Evolutionary conservation across 2,113 vertebrate species (phyloP).

Genomic region (Hyla sarda): DNA sequence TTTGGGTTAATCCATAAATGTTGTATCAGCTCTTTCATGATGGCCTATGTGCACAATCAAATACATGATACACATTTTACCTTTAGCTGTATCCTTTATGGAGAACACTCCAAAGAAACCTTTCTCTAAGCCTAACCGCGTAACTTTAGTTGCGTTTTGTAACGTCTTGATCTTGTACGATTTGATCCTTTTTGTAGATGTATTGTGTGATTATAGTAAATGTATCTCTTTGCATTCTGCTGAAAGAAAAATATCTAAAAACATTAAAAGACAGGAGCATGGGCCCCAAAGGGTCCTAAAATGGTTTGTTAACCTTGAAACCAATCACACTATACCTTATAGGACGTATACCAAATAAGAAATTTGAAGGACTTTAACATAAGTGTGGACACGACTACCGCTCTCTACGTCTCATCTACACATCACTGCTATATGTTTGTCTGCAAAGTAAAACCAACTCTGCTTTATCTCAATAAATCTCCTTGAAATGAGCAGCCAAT

Average conservation of each 20-base stretch:
- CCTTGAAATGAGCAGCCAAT: background rate
- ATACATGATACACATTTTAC: no score
- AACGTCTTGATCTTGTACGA: no score
- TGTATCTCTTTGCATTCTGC: background rate
- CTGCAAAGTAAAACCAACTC: constrained; percentile 19
- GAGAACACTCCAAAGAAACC: background rate
- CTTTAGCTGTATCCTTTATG: no score
- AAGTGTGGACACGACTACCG: background rate
- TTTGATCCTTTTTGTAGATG: no score
- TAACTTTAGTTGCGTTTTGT: background rate
- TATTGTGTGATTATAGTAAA: background rate
- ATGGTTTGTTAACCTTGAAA: background rate
- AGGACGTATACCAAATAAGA: background rate
- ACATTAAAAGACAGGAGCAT: no score
- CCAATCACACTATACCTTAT: background rate
- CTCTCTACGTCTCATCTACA: background rate
- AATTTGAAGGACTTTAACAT: background rate
- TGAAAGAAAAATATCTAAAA: background rate
- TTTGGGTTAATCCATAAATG: no score
- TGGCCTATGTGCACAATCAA: no score
- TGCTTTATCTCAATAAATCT: constrained; percentile 22
- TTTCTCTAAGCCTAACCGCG: background rate
- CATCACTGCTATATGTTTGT: background rate
- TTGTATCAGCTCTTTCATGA: no score
- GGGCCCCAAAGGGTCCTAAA: background rate